Base-by-base conservation (phyloP, 2,797 vertebrate species). In the Aselliscus stoliczkanus region DNA sequence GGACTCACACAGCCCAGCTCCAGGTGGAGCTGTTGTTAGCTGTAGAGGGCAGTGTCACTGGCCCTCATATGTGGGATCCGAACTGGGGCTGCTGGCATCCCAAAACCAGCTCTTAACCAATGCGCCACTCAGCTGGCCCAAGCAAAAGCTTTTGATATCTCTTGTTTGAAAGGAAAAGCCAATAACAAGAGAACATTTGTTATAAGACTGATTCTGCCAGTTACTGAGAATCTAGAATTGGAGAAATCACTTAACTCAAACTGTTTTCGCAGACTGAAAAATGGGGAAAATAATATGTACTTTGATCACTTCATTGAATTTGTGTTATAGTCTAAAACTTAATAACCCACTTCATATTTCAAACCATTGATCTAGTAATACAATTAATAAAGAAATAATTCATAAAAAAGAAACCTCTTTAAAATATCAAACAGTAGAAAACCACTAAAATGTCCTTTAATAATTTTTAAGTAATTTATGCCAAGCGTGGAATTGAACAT, bases 271-370 rank as follows among this genome's bases (percentile, higher is more conserved):
- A 69, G 15, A 12, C 67, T 77, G 15, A 9, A 58, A 81, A 52
- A 58, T 10, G 6, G 29, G 44, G 15, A 18, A 42, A 72, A 81
- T 67, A 39, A 37, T 37, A 39, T 15, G 14, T 23, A 70, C 3
- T 37, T 84, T 69, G 65, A 29, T 7, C 7, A 82, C 9, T 21
- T 60, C 18, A 14, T 2, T 72, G 7, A 93, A 83, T 20, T 34
- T 88, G 31, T 58, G 70, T 81, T 82, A 94, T 93, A 85, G 37
- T 93, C 25, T 95, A 83, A 90, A 76, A 52, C 5, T 34, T 72
- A 72, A 93, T 64, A 47, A 50, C 3, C 20, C 27, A 37, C 70
- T 87, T 90, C 47, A 73, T 47, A 52, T 88, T 91, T 76, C 18
- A 27, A 87, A 58, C 5, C 14, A 82, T 25, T 87, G 18, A 95